Percentiles rank a stretch among this genome's conserved stretches.
Conservation (phyloP, 2,888 invertebrate genomes). For the Aphelenchoides bicaudatus region DNA sequence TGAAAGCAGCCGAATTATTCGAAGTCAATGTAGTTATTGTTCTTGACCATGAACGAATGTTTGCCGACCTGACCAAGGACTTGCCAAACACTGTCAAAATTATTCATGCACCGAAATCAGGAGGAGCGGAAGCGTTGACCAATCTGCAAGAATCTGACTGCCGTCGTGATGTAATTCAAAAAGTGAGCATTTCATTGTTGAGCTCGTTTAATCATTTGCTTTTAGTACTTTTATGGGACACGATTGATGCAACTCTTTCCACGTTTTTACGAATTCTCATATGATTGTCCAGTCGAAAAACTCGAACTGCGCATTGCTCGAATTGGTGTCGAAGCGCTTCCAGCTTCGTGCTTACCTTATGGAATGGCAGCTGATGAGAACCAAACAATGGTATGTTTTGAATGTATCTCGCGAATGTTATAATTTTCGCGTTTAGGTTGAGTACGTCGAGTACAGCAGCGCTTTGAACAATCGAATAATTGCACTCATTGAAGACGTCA, state of each 20-base stretch:
- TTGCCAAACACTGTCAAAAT: constrained; percentile 89
- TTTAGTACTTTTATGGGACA: constrained; percentile 89
- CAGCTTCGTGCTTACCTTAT: constrained; percentile 90
- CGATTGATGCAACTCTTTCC: constrained; percentile 64
- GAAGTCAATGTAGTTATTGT: constrained; percentile 93
- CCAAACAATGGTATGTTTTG: constrained; percentile 43
- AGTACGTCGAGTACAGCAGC: constrained; percentile 1
- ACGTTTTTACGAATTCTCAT: constrained; percentile 69
- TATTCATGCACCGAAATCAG: constrained; percentile 86
- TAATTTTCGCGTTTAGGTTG: constrained; percentile 3
- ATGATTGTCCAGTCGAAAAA: constrained; percentile 59
- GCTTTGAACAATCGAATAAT: constrained; percentile 14
- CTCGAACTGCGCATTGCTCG: constrained; percentile 62
- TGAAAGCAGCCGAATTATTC: constrained; percentile 84
- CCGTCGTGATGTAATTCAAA: constrained; percentile 56
- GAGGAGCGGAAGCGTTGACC: constrained; percentile 71
- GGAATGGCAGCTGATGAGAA: constrained; percentile 85
- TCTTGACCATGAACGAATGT: constrained; percentile 88
- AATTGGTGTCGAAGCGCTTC: constrained; percentile 71
- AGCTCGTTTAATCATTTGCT: constrained; percentile 12
- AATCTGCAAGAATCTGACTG: constrained; percentile 29
- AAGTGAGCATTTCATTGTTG: constrained; percentile 42
- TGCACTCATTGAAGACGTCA: constrained; percentile 5
- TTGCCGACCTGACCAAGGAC: constrained; percentile 86
- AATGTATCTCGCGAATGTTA: constrained; percentile 14